These are phyloP conservation scores for Sebastes wilsoni DNA, from an alignment of 2,797 vertebrate genomes.

Conservation along the genomic window DNA sequence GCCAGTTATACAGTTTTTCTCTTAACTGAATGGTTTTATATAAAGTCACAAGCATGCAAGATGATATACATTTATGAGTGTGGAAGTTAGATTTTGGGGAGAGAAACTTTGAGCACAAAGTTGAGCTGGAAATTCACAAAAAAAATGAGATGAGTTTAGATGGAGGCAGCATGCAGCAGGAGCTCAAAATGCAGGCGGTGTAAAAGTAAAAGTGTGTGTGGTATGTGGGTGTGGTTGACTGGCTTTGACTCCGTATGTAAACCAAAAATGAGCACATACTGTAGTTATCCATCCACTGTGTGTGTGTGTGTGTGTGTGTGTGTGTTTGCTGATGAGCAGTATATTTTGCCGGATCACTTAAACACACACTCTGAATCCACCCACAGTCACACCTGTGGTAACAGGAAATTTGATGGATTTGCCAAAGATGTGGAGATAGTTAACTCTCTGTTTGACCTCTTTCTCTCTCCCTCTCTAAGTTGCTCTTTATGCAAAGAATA, in stretches of 20 bases:
- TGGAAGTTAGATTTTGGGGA: not conserved
- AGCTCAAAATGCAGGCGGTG: not conserved
- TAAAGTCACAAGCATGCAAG: not conserved
- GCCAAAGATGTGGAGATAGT: slow-evolving; percentile 41
- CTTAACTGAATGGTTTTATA: too few species aligned
- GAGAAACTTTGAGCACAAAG: too few species aligned
- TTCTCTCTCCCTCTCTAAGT: not conserved
- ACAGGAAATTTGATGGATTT: slow-evolving; percentile 48
- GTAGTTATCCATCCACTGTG: slow-evolving; percentile 21
- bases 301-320: slow-evolving; percentile 1
- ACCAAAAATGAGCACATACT: slow-evolving; percentile 22
- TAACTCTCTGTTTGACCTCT: slow-evolving; percentile 12
- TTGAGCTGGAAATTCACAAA: not conserved
- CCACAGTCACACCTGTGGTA: slow-evolving; percentile 56
- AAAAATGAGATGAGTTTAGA: not conserved
- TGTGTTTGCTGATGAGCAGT: slow-evolving; percentile 7
- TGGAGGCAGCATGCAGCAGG: not conserved
- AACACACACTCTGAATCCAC: slow-evolving; percentile 19
- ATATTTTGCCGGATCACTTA: slow-evolving; percentile 31
- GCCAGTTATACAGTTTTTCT: too few species aligned
- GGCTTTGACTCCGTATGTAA: slow-evolving; percentile 29
- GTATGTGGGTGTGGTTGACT: slow-evolving; percentile 39
- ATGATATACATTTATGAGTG: not conserved
- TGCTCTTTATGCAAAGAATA: not conserved
- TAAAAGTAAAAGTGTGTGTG: slow-evolving; percentile 3